A percentile compares a stretch with the other conserved stretches of the same genome.
Evolutionary conservation across 2,888 invertebrate genomes (phyloP).

Genomic region (Podabrus alpinus): DNA sequence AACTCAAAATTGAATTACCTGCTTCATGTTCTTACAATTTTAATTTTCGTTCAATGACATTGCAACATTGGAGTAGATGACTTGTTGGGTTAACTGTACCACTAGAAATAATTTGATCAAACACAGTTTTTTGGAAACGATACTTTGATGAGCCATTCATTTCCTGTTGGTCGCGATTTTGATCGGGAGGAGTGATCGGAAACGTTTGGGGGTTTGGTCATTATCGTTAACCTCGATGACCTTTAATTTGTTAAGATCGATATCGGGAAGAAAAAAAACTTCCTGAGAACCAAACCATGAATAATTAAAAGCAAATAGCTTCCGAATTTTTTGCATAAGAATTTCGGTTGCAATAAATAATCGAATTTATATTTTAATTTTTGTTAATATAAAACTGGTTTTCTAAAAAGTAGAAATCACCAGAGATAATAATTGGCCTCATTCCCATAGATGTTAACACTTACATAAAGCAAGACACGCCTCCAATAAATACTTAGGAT

Average conservation of each 20-base stretch:
- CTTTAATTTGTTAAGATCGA: not conserved
- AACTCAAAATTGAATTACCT: constrained; percentile 7
- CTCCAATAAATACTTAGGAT: not conserved
- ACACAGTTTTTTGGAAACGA: not conserved
- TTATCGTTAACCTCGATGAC: not conserved
- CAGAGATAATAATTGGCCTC: constrained; percentile 36
- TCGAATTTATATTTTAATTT: constrained; percentile 4
- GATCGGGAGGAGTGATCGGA: not conserved
- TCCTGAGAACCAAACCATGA: not conserved
- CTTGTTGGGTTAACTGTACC: not conserved
- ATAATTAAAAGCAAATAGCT: not conserved
- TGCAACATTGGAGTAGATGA: not conserved
- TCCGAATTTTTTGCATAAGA: not conserved
- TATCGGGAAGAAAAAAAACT: not conserved
- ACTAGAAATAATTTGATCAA: not conserved
- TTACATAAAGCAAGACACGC: constrained; percentile 12
- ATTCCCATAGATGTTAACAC: constrained; percentile 32
- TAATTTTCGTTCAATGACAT: constrained; percentile 11
- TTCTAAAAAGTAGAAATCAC: constrained; percentile 26
- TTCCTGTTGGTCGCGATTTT: not conserved
- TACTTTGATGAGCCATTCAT: not conserved
- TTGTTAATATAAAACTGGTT: constrained; percentile 8
- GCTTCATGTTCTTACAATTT: constrained; percentile 2
- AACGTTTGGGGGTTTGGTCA: not conserved
- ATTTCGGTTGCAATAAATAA: constrained; percentile 3